Evolutionary conservation across 1,140 invertebrate genomes (phyloP).

Genomic region (Leptonema lineaticorne): DNA sequence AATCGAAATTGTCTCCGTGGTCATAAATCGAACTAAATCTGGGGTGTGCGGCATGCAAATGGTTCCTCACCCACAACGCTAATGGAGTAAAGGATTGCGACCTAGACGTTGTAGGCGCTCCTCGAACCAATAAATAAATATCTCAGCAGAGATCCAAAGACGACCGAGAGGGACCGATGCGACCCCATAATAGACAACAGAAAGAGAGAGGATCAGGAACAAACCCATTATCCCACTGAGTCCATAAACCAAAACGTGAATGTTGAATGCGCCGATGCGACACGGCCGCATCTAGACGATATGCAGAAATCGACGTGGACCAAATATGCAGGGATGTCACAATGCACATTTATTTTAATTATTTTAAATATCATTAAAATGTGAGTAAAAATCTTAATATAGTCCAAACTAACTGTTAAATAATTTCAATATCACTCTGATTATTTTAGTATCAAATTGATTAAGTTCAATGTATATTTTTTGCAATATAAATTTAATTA

Average conservation of each 20-base stretch:
- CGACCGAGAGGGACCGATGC: neutral
- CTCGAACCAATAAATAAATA: conserved; percentile 21
- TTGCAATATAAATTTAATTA: no score
- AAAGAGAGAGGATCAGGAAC: conserved; percentile 30
- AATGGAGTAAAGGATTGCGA: conserved; percentile 11
- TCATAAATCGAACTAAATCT: conserved; percentile 22
- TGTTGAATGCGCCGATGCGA: conserved; percentile 28
- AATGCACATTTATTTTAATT: no score
- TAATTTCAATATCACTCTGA: no score
- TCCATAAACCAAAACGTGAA: conserved; percentile 34
- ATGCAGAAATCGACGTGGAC: neutral
- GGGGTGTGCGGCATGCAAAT: conserved; percentile 30
- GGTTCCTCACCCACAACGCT: conserved; percentile 24
- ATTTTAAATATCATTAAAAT: no score
- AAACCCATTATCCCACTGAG: conserved; percentile 35
- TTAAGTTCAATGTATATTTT: no score
- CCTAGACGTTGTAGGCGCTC: conserved; percentile 22
- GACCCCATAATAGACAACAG: neutral
- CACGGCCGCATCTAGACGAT: neutral
- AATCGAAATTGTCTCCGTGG: conserved; percentile 13
- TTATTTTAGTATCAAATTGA: no score
- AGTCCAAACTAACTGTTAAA: no score
- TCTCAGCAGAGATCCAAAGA: neutral
- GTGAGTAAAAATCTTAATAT: no score
- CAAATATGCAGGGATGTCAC: neutral